phyloP scores from a whole-genome alignment of 2,888 invertebrate species.

The Julus scandinavius region DNA sequence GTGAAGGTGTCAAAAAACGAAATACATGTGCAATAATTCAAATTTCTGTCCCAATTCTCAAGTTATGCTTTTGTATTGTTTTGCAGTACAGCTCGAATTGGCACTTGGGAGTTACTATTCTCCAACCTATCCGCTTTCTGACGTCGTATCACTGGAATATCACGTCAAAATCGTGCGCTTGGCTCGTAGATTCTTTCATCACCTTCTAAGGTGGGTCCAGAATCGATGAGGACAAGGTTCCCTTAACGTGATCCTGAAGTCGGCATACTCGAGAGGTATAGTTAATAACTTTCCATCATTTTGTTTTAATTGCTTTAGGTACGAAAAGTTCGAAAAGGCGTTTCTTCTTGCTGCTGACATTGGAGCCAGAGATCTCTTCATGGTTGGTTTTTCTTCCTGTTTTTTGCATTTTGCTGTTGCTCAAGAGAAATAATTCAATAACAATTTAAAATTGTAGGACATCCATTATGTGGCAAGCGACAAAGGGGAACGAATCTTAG shows the following conservation, averaged over 20 bases:
- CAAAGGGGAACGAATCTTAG: slow-evolving; percentile 53
- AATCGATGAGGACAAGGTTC: too few species aligned
- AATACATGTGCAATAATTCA: too few species aligned
- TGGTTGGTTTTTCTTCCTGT: slow-evolving; percentile 46
- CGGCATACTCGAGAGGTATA: neutral
- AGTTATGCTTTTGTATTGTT: neutral
- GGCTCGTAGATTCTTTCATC: slow-evolving; percentile 88
- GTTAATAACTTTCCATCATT: neutral
- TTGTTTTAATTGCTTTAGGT: slow-evolving; percentile 66
- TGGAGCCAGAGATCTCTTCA: slow-evolving; percentile 80
- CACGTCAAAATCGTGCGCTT: slow-evolving; percentile 80
- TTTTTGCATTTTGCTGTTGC: neutral
- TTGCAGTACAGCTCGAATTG: slow-evolving; percentile 74
- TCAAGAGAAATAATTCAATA: neutral
- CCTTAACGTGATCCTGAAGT: too few species aligned
- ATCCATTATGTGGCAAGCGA: slow-evolving; percentile 56
- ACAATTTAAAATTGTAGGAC: slow-evolving; percentile 50
- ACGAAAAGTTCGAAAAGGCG: slow-evolving; percentile 80
- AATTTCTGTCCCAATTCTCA: neutral
- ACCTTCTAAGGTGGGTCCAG: slow-evolving; percentile 75
- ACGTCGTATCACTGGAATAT: slow-evolving; percentile 77
- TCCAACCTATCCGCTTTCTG: slow-evolving; percentile 75
- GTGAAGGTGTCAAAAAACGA: slow-evolving; percentile 68
- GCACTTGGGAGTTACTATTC: slow-evolving; percentile 84
- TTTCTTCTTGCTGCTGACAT: slow-evolving; percentile 81